Conservation (phyloP, 2,797 vertebrate genomes). For the Microctenopoma steveboyesi region DNA sequence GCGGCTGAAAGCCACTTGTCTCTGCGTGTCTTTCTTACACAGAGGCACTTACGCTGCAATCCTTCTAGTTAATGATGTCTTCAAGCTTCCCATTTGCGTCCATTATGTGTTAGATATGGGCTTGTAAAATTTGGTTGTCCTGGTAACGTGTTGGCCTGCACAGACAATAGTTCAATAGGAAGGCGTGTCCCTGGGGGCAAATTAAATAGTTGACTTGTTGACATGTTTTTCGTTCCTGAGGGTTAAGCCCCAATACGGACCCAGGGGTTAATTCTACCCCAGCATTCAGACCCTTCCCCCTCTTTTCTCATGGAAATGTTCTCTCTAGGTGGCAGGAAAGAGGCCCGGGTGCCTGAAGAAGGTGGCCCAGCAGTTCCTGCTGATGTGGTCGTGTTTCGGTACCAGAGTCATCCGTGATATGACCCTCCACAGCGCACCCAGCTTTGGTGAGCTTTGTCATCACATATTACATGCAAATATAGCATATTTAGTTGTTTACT, state of each 20-base stretch:
- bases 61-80: conserved; percentile 86
- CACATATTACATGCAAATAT: background rate
- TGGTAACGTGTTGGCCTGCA: conserved; percentile 76
- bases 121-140: conserved; percentile 85
- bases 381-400: conserved; percentile 99
- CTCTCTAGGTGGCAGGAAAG: conserved; percentile 93
- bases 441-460: conserved; percentile 89
- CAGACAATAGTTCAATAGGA: conserved; percentile 86
- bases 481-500: background rate
- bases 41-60: conserved; percentile 67
- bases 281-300: conserved; percentile 66
- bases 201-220: conserved; percentile 90
- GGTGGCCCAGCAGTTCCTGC: conserved; percentile 97
- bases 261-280: conserved; percentile 80
- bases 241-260: conserved; percentile 81
- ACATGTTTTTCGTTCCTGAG: conserved; percentile 87
- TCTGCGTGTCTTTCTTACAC: conserved; percentile 59
- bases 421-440: conserved; percentile 98
- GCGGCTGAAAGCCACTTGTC: conserved; percentile 49
- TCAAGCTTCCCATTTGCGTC: conserved; percentile 84
- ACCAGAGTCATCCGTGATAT: conserved; percentile 99
- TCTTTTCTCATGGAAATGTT: conserved; percentile 87
- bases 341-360: conserved; percentile 95
- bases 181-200: conserved; percentile 84
- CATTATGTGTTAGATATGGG: conserved; percentile 85